phyloP scores from a whole-genome alignment of 2,888 invertebrate genomes.

The Crocallis elinguaria region DNA sequence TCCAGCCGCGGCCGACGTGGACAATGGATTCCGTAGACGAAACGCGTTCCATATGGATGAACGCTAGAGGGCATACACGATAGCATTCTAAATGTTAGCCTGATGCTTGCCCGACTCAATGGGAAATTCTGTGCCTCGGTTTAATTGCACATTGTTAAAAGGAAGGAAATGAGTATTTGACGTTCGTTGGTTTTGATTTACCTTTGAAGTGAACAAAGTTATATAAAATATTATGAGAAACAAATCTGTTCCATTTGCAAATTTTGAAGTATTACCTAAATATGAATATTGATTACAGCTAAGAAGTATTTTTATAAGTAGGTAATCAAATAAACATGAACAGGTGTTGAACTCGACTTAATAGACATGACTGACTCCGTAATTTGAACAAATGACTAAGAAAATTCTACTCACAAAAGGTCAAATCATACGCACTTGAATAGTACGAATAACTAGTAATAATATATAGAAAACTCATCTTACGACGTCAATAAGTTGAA shows the following conservation, averaged over 20 bases:
- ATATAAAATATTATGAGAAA: not conserved
- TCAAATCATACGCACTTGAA: not conserved
- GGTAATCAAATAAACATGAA: too few species aligned
- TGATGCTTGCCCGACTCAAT: constrained; percentile 44
- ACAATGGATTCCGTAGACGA: constrained; percentile 80
- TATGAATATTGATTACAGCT: too few species aligned
- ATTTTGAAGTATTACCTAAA: too few species aligned
- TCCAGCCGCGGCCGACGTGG: constrained; percentile 61
- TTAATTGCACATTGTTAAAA: constrained; percentile 39
- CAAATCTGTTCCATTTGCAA: not conserved
- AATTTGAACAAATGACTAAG: too few species aligned
- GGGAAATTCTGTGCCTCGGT: constrained; percentile 35
- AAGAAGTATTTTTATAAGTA: too few species aligned
- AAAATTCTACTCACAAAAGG: too few species aligned
- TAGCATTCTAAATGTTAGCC: constrained; percentile 53
- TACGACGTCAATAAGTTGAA: not conserved
- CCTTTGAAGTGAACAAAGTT: not conserved
- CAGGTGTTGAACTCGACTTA: too few species aligned
- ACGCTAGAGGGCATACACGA: constrained; percentile 70
- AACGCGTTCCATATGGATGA: constrained; percentile 81
- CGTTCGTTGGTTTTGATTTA: constrained; percentile 6
- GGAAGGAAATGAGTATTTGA: constrained; percentile 30
- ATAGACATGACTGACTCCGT: too few species aligned
- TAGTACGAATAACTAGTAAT: not conserved
- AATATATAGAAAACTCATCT: not conserved